Conservation (phyloP, 1,140 invertebrate genomes). For the Saccostrea echinata region DNA sequence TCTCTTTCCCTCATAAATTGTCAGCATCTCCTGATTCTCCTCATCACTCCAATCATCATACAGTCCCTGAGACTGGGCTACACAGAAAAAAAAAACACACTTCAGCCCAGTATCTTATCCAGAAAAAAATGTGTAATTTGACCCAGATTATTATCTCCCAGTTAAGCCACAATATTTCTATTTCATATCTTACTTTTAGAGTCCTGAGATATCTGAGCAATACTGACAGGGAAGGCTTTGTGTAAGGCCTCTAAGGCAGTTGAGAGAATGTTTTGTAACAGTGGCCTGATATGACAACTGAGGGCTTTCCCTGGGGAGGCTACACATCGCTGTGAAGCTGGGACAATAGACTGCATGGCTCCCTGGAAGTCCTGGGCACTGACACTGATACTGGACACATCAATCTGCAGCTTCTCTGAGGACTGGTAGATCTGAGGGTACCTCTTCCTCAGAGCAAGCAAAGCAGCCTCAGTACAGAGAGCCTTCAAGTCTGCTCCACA, state of each 20-base stretch:
- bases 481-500: constrained; percentile 85
- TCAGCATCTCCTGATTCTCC: background rate
- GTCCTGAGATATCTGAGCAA: constrained; percentile 63
- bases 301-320: constrained; percentile 83
- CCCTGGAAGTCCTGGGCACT: constrained; percentile 84
- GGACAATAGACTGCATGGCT: constrained; percentile 86
- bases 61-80: background rate
- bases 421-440: constrained; percentile 96
- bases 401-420: constrained; percentile 88
- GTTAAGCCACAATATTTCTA: too few species aligned
- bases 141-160: too few species aligned
- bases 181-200: constrained; percentile 58
- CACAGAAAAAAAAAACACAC: too few species aligned
- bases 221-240: constrained; percentile 83
- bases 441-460: constrained; percentile 85
- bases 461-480: constrained; percentile 81
- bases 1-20: constrained; percentile 14
- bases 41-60: background rate
- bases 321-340: constrained; percentile 85
- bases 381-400: constrained; percentile 88
- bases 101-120: too few species aligned
- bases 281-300: constrained; percentile 82
- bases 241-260: constrained; percentile 81
- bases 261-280: constrained; percentile 82
- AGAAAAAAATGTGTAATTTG: too few species aligned